Base-by-base conservation (phyloP, 1,140 invertebrate species). In the Cydia pomonella region DNA sequence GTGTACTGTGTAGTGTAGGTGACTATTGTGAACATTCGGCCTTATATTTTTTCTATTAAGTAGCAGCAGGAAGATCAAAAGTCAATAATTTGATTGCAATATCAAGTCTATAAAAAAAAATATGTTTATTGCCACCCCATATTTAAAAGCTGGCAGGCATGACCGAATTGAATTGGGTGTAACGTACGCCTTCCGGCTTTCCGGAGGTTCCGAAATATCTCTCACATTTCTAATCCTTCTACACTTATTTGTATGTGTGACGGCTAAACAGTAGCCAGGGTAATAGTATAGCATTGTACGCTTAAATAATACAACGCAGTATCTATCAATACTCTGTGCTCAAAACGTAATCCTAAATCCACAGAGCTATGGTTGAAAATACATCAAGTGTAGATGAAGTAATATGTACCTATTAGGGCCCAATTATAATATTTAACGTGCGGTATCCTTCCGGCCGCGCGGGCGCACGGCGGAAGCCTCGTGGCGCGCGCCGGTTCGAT, bases 401-500 rank as follows among this genome's bases (percentile, higher is more conserved):
- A n/a, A n/a, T n/a, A n/a, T n/a, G n/a, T 10, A 23, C 9, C n/a
- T 59, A 23, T 23, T 23, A 59, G n/a, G 53, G 53, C 21, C n/a
- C 53, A 23, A 23, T 59, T 59, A 59, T 59, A 59, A 59, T 59
- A 23, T 59, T 59, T 59, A 59, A 83, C 81, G 64, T 53, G 66
- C 73, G 74, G 73, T 80, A 76, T 79, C 80, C 76, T 85, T 83
- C 86, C 85, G 88, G 87, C 71, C 82, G 88, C 75, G 80, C 78
- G 78, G 80, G 63, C 27, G 62, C 72, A 69, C 80, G 77, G 62
- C 87, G 87, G 88, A 88, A 87, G 79, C 83, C 82, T 84, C 87
- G 87, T 91, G 89, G 90, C 81, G 80, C n/a, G 76, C 79, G 72
- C 63, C 47, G 33, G 69, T 47, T 73, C 77, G 76, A 75, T 75